phyloP scores from a whole-genome alignment of 2,113 vertebrate species.

The Triplophysa tibetana region DNA sequence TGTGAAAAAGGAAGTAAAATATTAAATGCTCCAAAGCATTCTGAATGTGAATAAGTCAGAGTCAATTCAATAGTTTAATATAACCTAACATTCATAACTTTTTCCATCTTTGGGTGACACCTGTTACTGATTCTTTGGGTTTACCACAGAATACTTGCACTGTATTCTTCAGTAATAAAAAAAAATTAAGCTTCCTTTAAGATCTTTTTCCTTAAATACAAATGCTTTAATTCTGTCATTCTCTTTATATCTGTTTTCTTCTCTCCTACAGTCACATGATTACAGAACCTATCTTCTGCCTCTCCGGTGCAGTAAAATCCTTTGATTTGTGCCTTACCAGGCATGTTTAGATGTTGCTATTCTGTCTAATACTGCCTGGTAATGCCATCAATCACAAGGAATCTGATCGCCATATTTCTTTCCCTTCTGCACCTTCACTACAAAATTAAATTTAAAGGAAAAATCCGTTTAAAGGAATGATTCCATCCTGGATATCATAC shows the following conservation, averaged over 20 bases:
- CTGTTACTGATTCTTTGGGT: not conserved
- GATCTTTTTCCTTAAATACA: not conserved
- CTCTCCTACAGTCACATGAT: conserved; percentile 40
- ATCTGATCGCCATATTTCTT: conserved; percentile 32
- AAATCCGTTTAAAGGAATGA: no score
- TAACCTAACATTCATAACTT: not conserved
- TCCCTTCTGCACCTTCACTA: not conserved
- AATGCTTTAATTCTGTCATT: conserved; percentile 33
- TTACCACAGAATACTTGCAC: conserved; percentile 4
- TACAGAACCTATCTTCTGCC: conserved; percentile 11
- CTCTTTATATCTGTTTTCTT: conserved; percentile 29
- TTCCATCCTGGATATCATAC: no score
- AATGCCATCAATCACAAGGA: conserved; percentile 80
- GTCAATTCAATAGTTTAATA: not conserved
- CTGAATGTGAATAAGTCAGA: conserved; percentile 4
- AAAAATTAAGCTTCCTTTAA: conserved; percentile 1
- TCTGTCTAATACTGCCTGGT: conserved; percentile 92
- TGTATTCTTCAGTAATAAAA: conserved; percentile 22
- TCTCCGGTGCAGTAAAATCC: conserved; percentile 44
- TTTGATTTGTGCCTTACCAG: conserved; percentile 86
- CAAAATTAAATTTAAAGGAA: no score
- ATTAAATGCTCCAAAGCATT: not conserved
- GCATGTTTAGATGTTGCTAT: conserved; percentile 82
- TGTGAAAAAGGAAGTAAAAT: conserved; percentile 27
- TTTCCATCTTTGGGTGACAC: not conserved